A percentile compares a stretch with the other conserved stretches of the same genome.
Conservation (phyloP, 1,140 invertebrate species). For the Pemphigus obesinymphae region DNA sequence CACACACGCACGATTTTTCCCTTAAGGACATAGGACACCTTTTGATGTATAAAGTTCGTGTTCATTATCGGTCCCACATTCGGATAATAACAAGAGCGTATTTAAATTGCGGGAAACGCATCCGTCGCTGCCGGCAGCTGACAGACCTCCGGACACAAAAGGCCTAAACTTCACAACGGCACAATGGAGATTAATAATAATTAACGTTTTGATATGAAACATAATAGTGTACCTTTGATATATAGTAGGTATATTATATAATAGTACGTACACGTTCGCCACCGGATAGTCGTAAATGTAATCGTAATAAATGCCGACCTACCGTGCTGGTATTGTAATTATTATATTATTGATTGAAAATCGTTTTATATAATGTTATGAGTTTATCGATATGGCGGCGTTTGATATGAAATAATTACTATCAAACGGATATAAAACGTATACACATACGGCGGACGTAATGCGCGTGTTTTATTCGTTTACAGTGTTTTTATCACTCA, state of each 20-base stretch:
- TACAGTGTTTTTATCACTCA: background rate
- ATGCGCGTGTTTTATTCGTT: background rate
- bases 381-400: no score
- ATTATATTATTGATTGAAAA: no score
- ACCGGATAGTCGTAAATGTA: background rate
- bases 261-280: background rate
- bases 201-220: constrained; percentile 10
- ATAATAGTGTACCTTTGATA: background rate
- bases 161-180: constrained; percentile 1
- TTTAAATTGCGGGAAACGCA: constrained; percentile 27
- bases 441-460: background rate
- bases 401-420: no score
- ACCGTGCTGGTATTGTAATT: no score
- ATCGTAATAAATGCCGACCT: no score
- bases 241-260: background rate
- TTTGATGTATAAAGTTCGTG: constrained; percentile 25
- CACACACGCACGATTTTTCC: background rate
- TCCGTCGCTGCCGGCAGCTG: background rate
- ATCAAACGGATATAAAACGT: background rate
- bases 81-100: constrained; percentile 18
- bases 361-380: no score
- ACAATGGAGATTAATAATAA: constrained; percentile 13
- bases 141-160: constrained; percentile 14
- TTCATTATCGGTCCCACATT: constrained; percentile 2
- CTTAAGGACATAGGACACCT: background rate